A percentile compares a stretch with the other conserved stretches of the same genome.
Evolutionary conservation across 64 coral and sea anemone genomes (phyloP).

Genomic region (Acropora tenuis): DNA sequence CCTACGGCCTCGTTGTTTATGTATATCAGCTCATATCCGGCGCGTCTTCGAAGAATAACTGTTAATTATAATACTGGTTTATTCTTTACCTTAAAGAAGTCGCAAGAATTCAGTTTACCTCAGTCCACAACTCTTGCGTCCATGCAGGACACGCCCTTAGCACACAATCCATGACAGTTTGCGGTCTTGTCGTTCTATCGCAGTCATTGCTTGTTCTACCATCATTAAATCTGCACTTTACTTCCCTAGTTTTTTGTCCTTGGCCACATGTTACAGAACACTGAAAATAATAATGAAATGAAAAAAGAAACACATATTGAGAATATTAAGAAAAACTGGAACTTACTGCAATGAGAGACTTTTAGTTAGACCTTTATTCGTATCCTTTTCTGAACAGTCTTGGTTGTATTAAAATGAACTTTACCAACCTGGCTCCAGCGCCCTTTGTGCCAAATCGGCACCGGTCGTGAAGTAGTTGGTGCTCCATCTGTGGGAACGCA

Average conservation of each 20-base stretch:
- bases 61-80: neutral
- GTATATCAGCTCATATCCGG: too few species aligned
- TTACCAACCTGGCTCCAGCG: conserved; percentile 10
- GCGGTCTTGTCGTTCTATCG: conserved; percentile 31
- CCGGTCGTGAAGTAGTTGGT: neutral
- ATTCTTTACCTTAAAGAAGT: neutral
- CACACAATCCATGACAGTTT: conserved; percentile 1
- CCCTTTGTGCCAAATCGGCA: conserved; percentile 3
- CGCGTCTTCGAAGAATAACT: too few species aligned
- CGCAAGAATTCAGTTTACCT: conserved; percentile 8
- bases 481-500: conserved; percentile 8
- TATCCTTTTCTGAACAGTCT: neutral
- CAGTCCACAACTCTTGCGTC: conserved; percentile 30
- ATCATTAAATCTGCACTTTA: conserved; percentile 38
- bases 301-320: neutral
- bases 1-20: too few species aligned
- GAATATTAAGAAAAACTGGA: too few species aligned
- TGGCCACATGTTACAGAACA: conserved; percentile 77
- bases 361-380: neutral
- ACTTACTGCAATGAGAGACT: neutral
- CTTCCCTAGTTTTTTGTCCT: conserved; percentile 37
- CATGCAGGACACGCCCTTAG: conserved; percentile 30
- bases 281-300: conserved; percentile 11
- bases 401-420: neutral
- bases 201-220: conserved; percentile 25